A percentile compares a stretch with the other conserved stretches of the same genome.
phyloP scores from a whole-genome alignment of 2,113 vertebrate species.

The Australoheros scitulus region DNA sequence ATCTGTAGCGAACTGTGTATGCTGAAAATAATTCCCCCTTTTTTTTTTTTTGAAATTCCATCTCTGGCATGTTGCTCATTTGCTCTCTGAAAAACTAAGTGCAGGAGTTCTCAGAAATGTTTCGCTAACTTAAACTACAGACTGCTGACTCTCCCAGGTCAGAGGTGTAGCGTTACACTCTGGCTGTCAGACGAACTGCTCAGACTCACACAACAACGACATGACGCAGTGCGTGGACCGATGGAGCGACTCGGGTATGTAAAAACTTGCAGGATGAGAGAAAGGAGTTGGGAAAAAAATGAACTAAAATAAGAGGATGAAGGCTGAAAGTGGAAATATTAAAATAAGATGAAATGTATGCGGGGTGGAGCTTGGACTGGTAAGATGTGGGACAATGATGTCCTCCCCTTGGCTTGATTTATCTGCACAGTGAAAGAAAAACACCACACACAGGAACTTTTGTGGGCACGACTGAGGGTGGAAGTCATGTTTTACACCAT shows the following conservation, averaged over 20 bases:
- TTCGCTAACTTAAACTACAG: conserved; percentile 60
- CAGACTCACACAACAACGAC: conserved; percentile 56
- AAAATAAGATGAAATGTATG: conserved; percentile 2
- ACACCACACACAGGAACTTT: background rate
- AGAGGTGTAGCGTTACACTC: conserved; percentile 66
- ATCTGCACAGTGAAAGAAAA: conserved; percentile 13
- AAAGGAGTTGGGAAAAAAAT: background rate
- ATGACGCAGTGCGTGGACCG: conserved; percentile 38
- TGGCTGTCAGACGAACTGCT: conserved; percentile 59
- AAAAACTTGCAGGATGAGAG: conserved; percentile 13
- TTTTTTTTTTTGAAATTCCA: conserved; percentile 12
- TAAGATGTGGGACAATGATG: conserved; percentile 19
- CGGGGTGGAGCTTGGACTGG: conserved; percentile 9
- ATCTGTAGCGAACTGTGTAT: background rate
- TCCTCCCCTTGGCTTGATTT: conserved; percentile 28
- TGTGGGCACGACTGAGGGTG: conserved; percentile 40
- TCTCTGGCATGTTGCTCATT: conserved; percentile 29
- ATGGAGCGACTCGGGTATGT: conserved; percentile 22
- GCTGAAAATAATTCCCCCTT: background rate
- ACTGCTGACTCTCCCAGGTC: conserved; percentile 67
- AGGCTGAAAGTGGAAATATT: background rate
- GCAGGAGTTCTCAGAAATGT: conserved; percentile 50
- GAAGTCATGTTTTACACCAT: conserved; percentile 63
- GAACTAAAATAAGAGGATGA: background rate
- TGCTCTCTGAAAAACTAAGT: conserved; percentile 33